Evolutionary conservation across 2,888 invertebrate genomes (phyloP).

Genomic region (Agapetus fuscipes): DNA sequence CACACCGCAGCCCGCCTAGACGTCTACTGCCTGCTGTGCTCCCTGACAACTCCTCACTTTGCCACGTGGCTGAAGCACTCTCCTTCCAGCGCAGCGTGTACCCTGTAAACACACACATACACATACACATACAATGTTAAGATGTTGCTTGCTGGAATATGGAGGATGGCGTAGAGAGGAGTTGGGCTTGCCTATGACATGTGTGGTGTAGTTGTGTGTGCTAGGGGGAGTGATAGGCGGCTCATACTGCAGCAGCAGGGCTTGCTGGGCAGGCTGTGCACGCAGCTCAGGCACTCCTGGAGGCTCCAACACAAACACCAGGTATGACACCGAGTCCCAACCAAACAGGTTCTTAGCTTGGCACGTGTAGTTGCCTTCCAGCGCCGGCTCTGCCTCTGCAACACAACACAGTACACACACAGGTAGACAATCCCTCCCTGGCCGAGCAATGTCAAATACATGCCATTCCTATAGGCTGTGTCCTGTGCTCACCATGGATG

Average conservation of each 20-base stretch:
- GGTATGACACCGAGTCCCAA: conserved; percentile 70
- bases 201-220: conserved; percentile 25
- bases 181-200: conserved; percentile 13
- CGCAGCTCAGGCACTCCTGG: conserved; percentile 60
- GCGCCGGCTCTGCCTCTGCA: conserved; percentile 58
- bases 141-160: too few relatives aligned
- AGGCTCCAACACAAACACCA: conserved; percentile 64
- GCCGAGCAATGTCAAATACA: too few relatives aligned
- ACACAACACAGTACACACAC: too few relatives aligned
- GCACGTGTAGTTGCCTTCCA: conserved; percentile 73
- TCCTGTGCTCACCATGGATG: conserved; percentile 42
- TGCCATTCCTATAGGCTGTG: too few relatives aligned
- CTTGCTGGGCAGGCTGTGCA: conserved; percentile 41
- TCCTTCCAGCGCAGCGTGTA: conserved; percentile 45
- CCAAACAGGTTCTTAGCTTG: conserved; percentile 75
- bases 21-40: conserved; percentile 10
- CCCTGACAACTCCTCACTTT: conserved; percentile 11
- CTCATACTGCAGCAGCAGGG: conserved; percentile 55
- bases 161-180: too few relatives aligned
- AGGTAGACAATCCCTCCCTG: too few relatives aligned
- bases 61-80: conserved; percentile 26
- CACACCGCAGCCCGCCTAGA: conserved; percentile 68
- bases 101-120: conserved; percentile 26
- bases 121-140: too few relatives aligned
- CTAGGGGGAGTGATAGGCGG: conserved; percentile 50